phyloP scores from a whole-genome alignment of 2,113 vertebrate genomes.

The Sprattus sprattus region DNA sequence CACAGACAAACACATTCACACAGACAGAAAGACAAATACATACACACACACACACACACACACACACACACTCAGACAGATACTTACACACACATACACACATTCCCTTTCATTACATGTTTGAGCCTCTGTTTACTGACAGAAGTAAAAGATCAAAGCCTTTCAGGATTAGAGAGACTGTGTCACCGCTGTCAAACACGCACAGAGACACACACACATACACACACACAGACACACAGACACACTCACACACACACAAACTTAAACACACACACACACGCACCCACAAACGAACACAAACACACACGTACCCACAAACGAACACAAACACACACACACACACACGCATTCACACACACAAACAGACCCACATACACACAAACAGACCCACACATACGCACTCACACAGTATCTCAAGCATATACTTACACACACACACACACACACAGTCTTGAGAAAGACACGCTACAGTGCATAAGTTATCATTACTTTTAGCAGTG shows the following conservation, averaged over 20 bases:
- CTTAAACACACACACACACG: background rate
- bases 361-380: too few species aligned
- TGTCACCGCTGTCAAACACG: background rate
- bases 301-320: background rate
- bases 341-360: background rate
- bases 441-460: background rate
- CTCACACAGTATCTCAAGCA: background rate
- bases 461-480: background rate
- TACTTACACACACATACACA: too few species aligned
- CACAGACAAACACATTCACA: too few species aligned
- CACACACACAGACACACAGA: background rate
- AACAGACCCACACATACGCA: background rate
- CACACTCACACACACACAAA: background rate
- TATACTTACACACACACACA: background rate
- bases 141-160: background rate
- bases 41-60: too few species aligned
- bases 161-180: background rate
- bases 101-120: background rate
- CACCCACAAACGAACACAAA: background rate
- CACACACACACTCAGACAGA: too few species aligned
- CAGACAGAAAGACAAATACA: too few species aligned
- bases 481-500: background rate
- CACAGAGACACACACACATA: background rate
- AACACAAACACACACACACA: conserved; percentile 16
- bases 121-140: background rate